Conservation (phyloP, 2,797 vertebrate genomes). For the Falco biarmicus region DNA sequence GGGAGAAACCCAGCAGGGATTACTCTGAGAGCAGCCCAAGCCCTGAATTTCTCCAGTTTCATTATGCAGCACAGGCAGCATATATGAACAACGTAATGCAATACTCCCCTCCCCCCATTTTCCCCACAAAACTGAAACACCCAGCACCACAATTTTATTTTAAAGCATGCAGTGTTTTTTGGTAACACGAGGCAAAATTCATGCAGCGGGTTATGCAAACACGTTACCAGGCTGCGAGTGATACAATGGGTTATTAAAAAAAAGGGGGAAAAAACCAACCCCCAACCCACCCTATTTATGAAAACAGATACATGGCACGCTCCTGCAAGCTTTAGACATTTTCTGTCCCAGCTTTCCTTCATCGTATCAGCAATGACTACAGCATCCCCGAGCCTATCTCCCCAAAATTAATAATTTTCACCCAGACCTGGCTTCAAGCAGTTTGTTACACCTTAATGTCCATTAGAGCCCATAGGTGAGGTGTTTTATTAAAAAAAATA, state of each 20-base stretch:
- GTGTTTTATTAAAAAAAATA: neutral
- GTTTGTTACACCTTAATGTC: neutral
- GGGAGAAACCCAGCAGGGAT: neutral
- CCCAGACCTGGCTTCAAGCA: neutral
- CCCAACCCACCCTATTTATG: neutral
- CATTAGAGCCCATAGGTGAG: neutral
- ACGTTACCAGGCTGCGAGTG: neutral
- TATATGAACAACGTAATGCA: neutral
- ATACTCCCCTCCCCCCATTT: neutral
- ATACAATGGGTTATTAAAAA: neutral
- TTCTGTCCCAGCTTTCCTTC: neutral
- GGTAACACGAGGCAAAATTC: neutral
- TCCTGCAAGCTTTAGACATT: neutral
- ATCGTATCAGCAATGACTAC: rapidly evolving
- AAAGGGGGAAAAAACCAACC: neutral
- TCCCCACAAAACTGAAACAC: neutral
- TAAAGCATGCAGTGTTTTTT: neutral
- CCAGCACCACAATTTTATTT: neutral
- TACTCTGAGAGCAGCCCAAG: neutral
- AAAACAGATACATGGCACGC: neutral
- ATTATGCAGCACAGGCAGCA: neutral
- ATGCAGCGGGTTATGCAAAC: neutral
- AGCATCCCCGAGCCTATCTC: neutral
- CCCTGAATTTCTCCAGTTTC: constrained; percentile 5
- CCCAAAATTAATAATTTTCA: neutral